Conservation (phyloP, 2,113 vertebrate genomes). For the Acrocephalus kingi region DNA sequence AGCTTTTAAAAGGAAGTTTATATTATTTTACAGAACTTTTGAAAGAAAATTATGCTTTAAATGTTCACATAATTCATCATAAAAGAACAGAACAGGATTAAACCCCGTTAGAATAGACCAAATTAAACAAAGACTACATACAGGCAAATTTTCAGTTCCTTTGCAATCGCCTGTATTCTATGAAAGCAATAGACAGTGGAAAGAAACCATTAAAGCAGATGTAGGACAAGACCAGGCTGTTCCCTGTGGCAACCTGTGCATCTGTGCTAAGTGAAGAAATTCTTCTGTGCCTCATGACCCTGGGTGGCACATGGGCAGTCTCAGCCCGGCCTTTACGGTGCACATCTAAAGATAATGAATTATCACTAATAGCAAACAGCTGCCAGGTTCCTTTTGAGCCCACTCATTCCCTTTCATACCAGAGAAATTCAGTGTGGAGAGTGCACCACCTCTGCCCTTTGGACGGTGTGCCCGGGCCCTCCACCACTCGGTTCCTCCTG, state of each 20-base stretch:
- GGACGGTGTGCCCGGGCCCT: conserved; percentile 89
- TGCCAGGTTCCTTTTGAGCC: background rate
- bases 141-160: background rate
- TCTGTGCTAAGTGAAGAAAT: background rate
- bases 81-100: background rate
- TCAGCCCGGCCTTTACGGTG: background rate
- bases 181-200: background rate
- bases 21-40: background rate
- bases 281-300: background rate
- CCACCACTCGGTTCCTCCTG: conserved; percentile 85
- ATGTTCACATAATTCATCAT: background rate
- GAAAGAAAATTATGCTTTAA: background rate
- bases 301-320: background rate
- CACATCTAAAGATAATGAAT: background rate
- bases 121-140: background rate
- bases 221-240: background rate
- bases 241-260: background rate
- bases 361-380: background rate
- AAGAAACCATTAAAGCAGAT: background rate
- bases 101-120: background rate
- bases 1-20: background rate
- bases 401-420: conserved; percentile 77
- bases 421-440: conserved; percentile 97
- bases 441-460: conserved; percentile 98
- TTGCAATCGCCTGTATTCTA: background rate